A percentile compares a stretch with the other conserved stretches of the same genome.
Evolutionary conservation across 2,888 invertebrate genomes (phyloP).

Genomic region (Ormyrus pomaceus): DNA sequence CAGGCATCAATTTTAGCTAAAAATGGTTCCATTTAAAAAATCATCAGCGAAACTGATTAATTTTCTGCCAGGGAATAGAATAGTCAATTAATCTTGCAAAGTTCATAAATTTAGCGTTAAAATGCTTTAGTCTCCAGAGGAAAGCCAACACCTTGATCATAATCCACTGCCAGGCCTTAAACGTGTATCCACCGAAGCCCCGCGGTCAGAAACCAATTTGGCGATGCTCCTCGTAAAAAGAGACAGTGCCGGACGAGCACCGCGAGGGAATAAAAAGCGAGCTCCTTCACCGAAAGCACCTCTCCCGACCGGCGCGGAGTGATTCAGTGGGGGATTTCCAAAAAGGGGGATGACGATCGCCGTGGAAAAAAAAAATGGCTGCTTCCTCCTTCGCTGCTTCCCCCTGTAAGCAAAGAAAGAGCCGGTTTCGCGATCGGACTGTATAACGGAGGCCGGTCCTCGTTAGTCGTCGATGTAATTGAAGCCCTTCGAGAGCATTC

Average conservation of each 20-base stretch:
- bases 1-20: no score
- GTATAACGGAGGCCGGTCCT: not conserved
- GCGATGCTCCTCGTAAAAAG: no score
- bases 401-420: not conserved
- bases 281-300: not conserved
- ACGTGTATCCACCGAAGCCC: no score
- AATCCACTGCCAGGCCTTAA: no score
- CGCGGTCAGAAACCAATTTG: no score
- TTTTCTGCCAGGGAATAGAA: no score
- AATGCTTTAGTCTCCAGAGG: no score
- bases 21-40: no score
- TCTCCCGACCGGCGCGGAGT: not conserved
- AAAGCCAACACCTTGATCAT: no score
- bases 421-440: constrained; percentile 5
- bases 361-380: not conserved
- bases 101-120: no score
- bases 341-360: constrained; percentile 2
- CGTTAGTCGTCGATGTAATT: not conserved
- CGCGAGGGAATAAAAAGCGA: not conserved
- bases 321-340: constrained; percentile 33
- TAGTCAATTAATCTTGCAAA: no score
- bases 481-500: not conserved
- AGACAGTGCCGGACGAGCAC: not conserved
- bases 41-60: no score
- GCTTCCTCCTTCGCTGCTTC: not conserved